These are phyloP conservation scores for Squalus acanthias DNA, from an alignment of 2,797 vertebrate genomes.

Conservation along the genomic window DNA sequence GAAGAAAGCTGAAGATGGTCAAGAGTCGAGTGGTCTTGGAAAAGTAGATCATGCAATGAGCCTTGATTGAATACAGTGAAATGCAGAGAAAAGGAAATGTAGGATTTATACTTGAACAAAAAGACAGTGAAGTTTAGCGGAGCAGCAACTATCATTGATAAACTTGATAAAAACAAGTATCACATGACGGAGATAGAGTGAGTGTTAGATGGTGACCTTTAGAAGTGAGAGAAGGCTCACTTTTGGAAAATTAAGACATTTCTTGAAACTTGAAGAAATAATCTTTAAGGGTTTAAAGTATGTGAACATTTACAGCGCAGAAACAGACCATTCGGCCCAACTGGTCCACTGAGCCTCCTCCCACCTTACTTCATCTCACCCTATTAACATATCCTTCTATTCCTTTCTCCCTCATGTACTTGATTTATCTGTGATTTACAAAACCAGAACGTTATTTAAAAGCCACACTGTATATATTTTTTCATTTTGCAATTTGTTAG, in stretches of 20 bases:
- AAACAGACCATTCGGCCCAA: background rate
- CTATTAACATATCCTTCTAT: background rate
- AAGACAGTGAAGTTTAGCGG: background rate
- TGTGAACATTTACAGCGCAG: background rate
- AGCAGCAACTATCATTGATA: background rate
- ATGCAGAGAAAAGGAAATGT: background rate
- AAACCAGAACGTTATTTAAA: constrained; percentile 10
- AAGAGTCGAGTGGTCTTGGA: background rate
- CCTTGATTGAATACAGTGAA: background rate
- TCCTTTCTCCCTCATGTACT: background rate
- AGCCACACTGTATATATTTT: background rate
- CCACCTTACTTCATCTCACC: background rate
- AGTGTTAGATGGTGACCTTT: background rate
- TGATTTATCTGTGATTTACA: background rate
- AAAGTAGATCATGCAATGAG: background rate
- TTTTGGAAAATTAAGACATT: background rate
- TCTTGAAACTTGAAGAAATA: background rate
- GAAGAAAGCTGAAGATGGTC: background rate
- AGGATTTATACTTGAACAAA: background rate
- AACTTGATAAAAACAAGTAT: background rate
- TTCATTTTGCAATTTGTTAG: background rate
- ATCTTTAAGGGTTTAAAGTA: background rate
- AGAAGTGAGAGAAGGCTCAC: background rate
- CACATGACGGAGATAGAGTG: background rate
- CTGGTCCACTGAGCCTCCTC: background rate